These are phyloP conservation scores for Aegotheles bennettii DNA, from an alignment of 2,113 vertebrate genomes.

Conservation along the genomic window DNA sequence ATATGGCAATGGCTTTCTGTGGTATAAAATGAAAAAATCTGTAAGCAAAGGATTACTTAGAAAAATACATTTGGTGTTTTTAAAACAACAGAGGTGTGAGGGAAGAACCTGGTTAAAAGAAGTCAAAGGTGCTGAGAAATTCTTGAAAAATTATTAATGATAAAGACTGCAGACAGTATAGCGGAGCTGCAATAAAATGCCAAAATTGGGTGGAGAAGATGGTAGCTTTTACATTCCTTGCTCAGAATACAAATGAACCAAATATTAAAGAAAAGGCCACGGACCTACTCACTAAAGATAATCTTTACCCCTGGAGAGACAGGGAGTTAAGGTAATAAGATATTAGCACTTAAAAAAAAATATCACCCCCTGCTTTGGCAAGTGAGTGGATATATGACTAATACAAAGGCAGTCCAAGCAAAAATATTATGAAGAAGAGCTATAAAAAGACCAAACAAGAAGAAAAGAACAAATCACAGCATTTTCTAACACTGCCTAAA, in stretches of 20 bases:
- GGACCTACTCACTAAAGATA: neutral
- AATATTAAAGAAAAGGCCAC: neutral
- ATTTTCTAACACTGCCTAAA: neutral
- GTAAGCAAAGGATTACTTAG: neutral
- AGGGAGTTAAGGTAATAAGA: neutral
- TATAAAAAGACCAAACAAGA: neutral
- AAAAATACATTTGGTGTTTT: neutral
- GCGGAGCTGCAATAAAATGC: neutral
- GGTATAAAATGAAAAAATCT: neutral
- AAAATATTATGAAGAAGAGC: neutral
- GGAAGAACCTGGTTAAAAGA: neutral
- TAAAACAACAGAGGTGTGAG: neutral
- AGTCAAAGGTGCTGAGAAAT: neutral
- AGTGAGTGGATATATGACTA: neutral
- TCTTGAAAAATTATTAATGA: neutral
- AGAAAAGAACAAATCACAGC: neutral
- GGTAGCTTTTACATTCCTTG: neutral
- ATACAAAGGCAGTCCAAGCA: neutral
- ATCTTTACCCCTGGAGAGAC: accelerated
- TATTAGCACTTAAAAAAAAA: neutral
- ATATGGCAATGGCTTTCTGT: neutral
- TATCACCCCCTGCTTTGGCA: neutral
- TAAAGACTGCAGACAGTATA: neutral
- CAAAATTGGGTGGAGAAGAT: neutral
- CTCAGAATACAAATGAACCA: neutral